Conservation (phyloP, 2,113 vertebrate species). For the Charina bottae region DNA sequence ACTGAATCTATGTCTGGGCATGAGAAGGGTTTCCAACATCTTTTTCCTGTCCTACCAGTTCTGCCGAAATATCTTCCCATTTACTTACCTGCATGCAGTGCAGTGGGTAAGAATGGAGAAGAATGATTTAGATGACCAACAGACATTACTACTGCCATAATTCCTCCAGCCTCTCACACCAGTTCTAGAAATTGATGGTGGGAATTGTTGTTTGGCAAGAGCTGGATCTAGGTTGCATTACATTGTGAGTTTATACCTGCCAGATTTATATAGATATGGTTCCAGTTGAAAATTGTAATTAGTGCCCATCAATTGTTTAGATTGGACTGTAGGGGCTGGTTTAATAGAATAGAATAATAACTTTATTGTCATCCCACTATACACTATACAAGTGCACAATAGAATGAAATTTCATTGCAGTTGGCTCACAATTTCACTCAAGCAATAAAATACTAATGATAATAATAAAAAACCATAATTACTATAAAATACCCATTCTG, state of each 20-base stretch:
- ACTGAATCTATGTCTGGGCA: neutral
- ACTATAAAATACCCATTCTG: no score
- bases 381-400: no score
- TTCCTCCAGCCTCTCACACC: neutral
- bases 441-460: no score
- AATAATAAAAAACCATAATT: no score
- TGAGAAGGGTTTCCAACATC: neutral
- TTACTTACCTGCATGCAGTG: neutral
- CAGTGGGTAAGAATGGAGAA: neutral
- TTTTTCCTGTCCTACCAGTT: neutral
- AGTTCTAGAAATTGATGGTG: neutral
- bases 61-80: neutral
- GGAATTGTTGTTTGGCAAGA: neutral
- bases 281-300: neutral
- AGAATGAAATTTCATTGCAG: no score
- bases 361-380: no score
- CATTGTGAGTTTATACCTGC: neutral
- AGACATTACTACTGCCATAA: neutral
- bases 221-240: neutral
- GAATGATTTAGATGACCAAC: neutral
- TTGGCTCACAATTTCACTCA: no score
- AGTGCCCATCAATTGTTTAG: neutral
- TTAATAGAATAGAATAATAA: no score
- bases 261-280: neutral
- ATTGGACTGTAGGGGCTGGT: neutral